Conservation (phyloP, 1,140 invertebrate species). For the Rhopalosiphum padi region DNA sequence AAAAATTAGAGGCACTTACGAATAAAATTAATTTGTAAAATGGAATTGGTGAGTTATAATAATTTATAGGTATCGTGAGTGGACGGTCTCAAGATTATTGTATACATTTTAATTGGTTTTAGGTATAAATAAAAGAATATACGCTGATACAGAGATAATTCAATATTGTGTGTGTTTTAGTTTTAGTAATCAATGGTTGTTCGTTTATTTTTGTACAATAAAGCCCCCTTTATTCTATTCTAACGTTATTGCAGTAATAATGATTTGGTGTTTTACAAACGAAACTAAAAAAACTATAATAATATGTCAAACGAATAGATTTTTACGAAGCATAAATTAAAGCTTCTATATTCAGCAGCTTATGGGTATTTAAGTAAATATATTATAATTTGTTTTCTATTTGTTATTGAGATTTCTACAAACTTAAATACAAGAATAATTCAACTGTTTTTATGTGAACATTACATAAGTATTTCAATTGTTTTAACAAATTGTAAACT, state of each 20-base stretch:
- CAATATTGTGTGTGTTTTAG: background rate
- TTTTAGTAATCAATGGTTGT: slow-evolving; percentile 16
- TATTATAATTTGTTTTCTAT: background rate
- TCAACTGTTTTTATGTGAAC: background rate
- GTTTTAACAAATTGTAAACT: background rate
- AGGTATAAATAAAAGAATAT: background rate
- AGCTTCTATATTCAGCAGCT: background rate
- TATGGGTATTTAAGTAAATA: background rate
- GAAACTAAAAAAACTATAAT: background rate
- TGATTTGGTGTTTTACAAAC: background rate
- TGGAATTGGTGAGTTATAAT: background rate
- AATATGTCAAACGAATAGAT: background rate
- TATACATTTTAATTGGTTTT: slow-evolving; percentile 8
- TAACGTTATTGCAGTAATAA: background rate
- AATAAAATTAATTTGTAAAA: background rate
- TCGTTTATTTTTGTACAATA: background rate
- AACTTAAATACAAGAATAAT: background rate
- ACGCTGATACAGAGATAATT: background rate
- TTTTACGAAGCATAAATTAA: background rate
- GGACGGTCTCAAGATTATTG: background rate
- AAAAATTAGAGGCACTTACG: background rate
- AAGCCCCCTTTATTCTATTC: background rate
- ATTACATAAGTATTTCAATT: background rate
- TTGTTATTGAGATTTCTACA: background rate
- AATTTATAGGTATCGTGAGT: background rate